Evolutionary conservation across 2,113 vertebrate species (phyloP).

Genomic region (Corythoichthys intestinalis): DNA sequence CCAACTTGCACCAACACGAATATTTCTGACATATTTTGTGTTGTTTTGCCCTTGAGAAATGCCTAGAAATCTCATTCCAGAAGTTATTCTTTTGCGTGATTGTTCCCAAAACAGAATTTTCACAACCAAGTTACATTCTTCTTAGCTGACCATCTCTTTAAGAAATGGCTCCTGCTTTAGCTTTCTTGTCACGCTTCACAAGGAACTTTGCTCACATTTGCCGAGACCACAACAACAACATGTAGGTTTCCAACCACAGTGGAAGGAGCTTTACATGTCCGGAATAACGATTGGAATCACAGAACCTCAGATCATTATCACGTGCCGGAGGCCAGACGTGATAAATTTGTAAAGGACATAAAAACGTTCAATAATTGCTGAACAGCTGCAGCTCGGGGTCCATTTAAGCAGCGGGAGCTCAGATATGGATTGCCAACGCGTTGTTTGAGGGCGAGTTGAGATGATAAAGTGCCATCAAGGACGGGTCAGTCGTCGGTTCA

Average conservation of each 20-base stretch:
- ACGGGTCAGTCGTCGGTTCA: slow-evolving; percentile 16
- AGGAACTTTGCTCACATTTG: background rate
- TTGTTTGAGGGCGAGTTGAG: background rate
- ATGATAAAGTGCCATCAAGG: slow-evolving; percentile 15
- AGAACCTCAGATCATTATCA: background rate
- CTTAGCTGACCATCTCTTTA: background rate
- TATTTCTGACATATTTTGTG: background rate
- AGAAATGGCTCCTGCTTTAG: background rate
- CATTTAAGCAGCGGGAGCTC: background rate
- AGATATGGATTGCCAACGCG: background rate
- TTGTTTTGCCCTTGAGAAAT: background rate
- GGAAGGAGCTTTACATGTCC: background rate
- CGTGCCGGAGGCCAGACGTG: background rate
- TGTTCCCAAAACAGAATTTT: slow-evolving; percentile 2
- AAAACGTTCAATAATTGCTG: background rate
- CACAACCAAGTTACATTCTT: background rate
- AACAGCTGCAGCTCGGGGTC: background rate
- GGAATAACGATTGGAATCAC: background rate
- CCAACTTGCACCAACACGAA: too few species aligned
- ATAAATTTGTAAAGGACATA: background rate
- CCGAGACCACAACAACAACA: background rate
- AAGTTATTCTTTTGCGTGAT: background rate
- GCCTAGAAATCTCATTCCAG: background rate
- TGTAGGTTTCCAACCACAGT: too few species aligned
- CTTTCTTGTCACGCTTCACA: background rate